Base-by-base conservation (phyloP, 2,113 vertebrate genomes). In the Silurus glanis region DNA sequence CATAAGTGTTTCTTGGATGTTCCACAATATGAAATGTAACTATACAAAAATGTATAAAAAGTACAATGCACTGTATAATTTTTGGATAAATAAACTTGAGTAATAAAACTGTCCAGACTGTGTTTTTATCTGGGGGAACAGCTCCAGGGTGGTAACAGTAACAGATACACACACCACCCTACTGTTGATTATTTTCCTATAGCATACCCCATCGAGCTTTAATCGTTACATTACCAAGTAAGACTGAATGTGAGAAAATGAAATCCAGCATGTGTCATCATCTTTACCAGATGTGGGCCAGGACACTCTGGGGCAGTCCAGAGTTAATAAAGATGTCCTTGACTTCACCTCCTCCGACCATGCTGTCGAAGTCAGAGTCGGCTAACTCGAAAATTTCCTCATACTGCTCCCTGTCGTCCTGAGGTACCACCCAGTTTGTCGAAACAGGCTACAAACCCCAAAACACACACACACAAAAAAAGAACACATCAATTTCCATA, bases 311-410 rank as follows among this genome's bases (percentile, higher is more conserved):
- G 28, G 97, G 95, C 80, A 99, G 96, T 69, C 94, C 97, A 0
- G 97, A 99, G 87, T 96, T 97, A 95, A 99, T 97, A 91, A 99
- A 99, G 94, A 99, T 98, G 90, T 99, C 98, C 61, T 98, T 99
- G 85, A 99, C 97, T 91, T 99, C 98, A 74, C 94, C 95, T 62
- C 98, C 98, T 1, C 94, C 97, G 85, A 99, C 96, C 62, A 96
- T 96, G 6, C 97, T 97, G 0, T 99, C 97, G 87, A 96, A 91
- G 92, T 99, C 97, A 7, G 94, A 89, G 93, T 99, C 98, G 0
- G 95, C 97, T 91, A 97, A 96, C 66, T 96, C 90, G 91, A 99
- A 99, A 67, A 99, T 95, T 6, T 99, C 97, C 3, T 97, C 96
- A 0, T 98, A 99, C 37, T 95, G 92, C 58, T 94, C 93, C 90